A percentile compares a stretch with the other conserved stretches of the same genome.
These are phyloP conservation scores for Rhodeus uyekii DNA, from an alignment of 2,797 vertebrate species.

Conservation along the genomic window DNA sequence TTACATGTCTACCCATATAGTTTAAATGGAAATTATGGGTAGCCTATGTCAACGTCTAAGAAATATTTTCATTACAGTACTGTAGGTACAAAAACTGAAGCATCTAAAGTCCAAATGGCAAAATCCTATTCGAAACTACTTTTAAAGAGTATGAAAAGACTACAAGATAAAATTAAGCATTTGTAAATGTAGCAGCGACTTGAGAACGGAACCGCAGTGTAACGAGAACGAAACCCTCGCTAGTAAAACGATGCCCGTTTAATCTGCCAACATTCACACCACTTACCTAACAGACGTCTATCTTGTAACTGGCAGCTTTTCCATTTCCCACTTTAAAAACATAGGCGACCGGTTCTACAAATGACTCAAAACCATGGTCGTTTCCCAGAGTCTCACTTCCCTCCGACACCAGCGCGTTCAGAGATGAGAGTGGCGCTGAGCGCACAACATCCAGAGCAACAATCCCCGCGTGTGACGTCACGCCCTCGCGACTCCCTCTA, in stretches of 20 bases:
- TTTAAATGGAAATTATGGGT: background rate
- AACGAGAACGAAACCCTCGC: background rate
- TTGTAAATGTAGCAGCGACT: background rate
- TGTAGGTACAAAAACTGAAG: background rate
- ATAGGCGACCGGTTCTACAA: conserved; percentile 1
- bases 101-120: background rate
- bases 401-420: background rate
- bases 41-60: background rate
- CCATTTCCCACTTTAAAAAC: conserved; percentile 25
- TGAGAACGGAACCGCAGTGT: conserved; percentile 15
- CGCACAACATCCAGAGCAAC: conserved; percentile 50
- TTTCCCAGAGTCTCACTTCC: conserved; percentile 15
- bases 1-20: background rate
- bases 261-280: background rate
- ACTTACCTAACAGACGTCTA: conserved; percentile 46
- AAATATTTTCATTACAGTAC: background rate
- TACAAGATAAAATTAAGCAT: background rate
- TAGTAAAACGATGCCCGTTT: background rate
- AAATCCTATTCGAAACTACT: background rate
- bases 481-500: conserved; percentile 57
- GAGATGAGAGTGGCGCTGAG: conserved; percentile 41
- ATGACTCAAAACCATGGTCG: conserved; percentile 21
- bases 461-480: conserved; percentile 71
- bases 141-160: background rate
- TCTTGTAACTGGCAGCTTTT: background rate